Evolutionary conservation across 2,797 vertebrate genomes (phyloP).

Genomic region (Salmo trutta): DNA sequence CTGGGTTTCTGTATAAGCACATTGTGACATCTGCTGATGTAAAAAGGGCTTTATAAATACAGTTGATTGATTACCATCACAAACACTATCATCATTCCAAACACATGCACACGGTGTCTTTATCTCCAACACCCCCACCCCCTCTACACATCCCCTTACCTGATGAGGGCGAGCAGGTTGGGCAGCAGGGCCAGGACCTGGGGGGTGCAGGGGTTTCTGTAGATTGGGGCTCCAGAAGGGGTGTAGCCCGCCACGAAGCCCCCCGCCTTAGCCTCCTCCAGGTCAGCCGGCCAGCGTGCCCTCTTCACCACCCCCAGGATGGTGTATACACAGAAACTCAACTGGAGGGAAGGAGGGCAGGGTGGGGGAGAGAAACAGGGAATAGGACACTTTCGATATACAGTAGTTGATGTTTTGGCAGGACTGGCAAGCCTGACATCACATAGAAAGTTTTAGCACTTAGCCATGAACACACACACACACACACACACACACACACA

Average conservation of each 20-base stretch:
- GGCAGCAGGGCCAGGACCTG: conserved; percentile 87
- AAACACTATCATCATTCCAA: too few species aligned
- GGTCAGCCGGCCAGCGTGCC: conserved; percentile 85
- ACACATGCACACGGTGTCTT: too few species aligned
- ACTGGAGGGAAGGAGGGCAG: conserved; percentile 63
- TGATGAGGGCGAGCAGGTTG: conserved; percentile 89
- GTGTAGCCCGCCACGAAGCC: conserved; percentile 86
- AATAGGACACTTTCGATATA: conserved; percentile 11
- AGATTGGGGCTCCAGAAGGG: conserved; percentile 81
- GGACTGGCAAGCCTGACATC: background rate
- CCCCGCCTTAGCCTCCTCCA: conserved; percentile 89
- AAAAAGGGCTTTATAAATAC: too few species aligned
- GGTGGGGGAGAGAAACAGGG: too few species aligned
- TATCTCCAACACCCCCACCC: background rate
- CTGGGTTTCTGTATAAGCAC: too few species aligned
- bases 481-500: background rate
- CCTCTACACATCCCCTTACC: conserved; percentile 66
- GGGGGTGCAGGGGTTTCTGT: conserved; percentile 88
- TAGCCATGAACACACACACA: background rate
- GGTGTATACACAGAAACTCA: conserved; percentile 89
- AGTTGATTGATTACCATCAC: too few species aligned
- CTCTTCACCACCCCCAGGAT: conserved; percentile 90
- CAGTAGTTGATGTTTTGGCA: background rate
- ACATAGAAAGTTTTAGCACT: background rate
- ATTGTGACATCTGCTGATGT: too few species aligned